phyloP scores from a whole-genome alignment of 2,888 invertebrate species.

The Calliphora vomitoria region DNA sequence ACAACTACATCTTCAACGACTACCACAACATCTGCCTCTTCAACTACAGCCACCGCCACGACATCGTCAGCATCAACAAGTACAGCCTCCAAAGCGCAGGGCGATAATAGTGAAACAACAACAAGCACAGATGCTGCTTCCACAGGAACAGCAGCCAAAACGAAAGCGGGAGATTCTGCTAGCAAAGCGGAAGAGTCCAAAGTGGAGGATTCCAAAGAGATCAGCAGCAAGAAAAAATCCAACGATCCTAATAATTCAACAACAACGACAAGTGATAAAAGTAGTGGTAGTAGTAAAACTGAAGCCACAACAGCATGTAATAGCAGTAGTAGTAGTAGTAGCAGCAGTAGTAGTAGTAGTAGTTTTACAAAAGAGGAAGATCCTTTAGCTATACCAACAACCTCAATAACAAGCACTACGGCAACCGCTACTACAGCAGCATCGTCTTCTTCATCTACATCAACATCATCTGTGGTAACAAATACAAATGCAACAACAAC shows the following conservation, averaged over 20 bases:
- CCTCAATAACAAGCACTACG: slow-evolving; percentile 60
- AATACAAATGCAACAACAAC: slow-evolving; percentile 58
- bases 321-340: slow-evolving; percentile 37
- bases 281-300: slow-evolving; percentile 38
- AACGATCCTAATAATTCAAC: slow-evolving; percentile 66
- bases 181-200: slow-evolving; percentile 71
- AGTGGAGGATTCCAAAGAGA: slow-evolving; percentile 59
- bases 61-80: slow-evolving; percentile 61
- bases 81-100: slow-evolving; percentile 67
- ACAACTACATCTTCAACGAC: slow-evolving; percentile 58
- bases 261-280: slow-evolving; percentile 69
- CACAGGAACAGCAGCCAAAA: slow-evolving; percentile 76
- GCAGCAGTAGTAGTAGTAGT: slow-evolving; percentile 29
- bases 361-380: slow-evolving; percentile 73
- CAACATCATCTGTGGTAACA: slow-evolving; percentile 62
- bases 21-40: slow-evolving; percentile 72
- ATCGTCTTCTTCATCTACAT: slow-evolving; percentile 37
- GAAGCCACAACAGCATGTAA: slow-evolving; percentile 57
- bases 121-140: slow-evolving; percentile 74
- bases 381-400: slow-evolving; percentile 69
- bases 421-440: slow-evolving; percentile 50
- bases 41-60: slow-evolving; percentile 71
- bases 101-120: slow-evolving; percentile 73
- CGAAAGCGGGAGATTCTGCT: slow-evolving; percentile 73
- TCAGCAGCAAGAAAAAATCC: slow-evolving; percentile 59